Evolutionary conservation across 2,888 invertebrate species (phyloP).

Genomic region (Volucella inanis): DNA sequence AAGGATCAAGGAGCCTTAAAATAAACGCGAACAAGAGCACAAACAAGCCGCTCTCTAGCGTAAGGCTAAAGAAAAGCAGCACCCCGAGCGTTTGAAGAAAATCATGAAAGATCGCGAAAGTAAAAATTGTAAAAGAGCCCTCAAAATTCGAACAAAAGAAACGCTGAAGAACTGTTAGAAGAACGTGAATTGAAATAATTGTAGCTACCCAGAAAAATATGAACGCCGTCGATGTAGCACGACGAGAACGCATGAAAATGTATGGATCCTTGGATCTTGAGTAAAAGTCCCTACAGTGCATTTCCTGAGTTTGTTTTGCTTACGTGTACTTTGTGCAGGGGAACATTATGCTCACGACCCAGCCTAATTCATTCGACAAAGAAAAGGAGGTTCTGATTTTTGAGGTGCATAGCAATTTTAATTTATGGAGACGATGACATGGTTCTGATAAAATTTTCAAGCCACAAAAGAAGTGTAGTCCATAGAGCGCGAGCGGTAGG

Average conservation of each 20-base stretch:
- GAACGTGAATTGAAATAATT: constrained; percentile 77
- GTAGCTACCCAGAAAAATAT: constrained; percentile 73
- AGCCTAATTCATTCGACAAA: no score
- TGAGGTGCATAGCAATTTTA: no score
- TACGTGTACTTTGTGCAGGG: no score
- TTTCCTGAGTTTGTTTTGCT: no score
- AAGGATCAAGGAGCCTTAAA: constrained; percentile 82
- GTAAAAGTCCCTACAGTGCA: no score
- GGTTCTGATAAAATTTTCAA: no score
- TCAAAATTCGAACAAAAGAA: constrained; percentile 80
- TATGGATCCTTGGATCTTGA: neutral
- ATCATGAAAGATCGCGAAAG: constrained; percentile 81
- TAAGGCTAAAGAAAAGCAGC: constrained; percentile 82
- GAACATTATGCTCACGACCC: no score
- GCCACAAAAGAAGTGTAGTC: no score
- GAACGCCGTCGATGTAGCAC: constrained; percentile 76
- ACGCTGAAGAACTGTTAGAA: constrained; percentile 79
- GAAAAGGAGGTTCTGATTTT: no score
- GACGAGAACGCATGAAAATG: constrained; percentile 79
- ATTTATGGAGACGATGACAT: no score
- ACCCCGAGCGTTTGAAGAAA: constrained; percentile 81
- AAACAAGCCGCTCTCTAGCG: constrained; percentile 80
- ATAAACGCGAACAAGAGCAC: constrained; percentile 82
- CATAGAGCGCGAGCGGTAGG: no score
- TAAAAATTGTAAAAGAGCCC: constrained; percentile 79